These are phyloP conservation scores for Eira barbara DNA, from an alignment of 2,113 vertebrate species.

Conservation along the genomic window DNA sequence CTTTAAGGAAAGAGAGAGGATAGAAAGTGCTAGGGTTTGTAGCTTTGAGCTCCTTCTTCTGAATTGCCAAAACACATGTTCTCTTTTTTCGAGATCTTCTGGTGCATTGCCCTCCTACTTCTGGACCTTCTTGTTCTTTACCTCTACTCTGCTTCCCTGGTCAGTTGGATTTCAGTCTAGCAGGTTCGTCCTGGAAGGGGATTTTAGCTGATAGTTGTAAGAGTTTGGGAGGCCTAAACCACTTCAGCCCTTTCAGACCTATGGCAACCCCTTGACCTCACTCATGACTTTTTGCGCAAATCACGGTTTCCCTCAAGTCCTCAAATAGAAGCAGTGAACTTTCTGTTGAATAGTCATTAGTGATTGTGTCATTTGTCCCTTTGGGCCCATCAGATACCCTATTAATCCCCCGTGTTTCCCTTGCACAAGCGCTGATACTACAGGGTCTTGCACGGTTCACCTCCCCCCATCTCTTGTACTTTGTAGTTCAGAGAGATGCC, in stretches of 20 bases:
- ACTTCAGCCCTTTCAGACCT: background rate
- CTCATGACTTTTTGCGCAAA: background rate
- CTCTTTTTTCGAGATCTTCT: background rate
- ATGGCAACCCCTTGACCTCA: background rate
- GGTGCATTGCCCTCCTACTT: background rate
- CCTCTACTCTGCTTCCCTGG: background rate
- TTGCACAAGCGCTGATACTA: background rate
- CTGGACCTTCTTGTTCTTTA: background rate
- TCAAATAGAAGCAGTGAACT: background rate
- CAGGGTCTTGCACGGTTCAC: background rate
- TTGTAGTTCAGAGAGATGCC: background rate
- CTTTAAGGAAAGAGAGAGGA: background rate
- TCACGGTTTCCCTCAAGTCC: background rate
- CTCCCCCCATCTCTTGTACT: background rate
- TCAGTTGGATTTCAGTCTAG: background rate
- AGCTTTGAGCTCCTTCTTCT: background rate
- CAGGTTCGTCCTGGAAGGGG: background rate
- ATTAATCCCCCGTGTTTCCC: background rate
- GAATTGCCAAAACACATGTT: background rate
- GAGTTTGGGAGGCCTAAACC: background rate
- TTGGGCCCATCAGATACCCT: background rate
- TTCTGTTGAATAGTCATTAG: background rate
- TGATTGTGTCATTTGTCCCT: background rate
- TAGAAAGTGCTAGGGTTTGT: background rate
- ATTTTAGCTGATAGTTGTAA: background rate